A percentile compares a stretch with the other conserved stretches of the same genome.
These are phyloP conservation scores for Lophura nycthemera DNA, from an alignment of 2,113 vertebrate species.

Conservation along the genomic window DNA sequence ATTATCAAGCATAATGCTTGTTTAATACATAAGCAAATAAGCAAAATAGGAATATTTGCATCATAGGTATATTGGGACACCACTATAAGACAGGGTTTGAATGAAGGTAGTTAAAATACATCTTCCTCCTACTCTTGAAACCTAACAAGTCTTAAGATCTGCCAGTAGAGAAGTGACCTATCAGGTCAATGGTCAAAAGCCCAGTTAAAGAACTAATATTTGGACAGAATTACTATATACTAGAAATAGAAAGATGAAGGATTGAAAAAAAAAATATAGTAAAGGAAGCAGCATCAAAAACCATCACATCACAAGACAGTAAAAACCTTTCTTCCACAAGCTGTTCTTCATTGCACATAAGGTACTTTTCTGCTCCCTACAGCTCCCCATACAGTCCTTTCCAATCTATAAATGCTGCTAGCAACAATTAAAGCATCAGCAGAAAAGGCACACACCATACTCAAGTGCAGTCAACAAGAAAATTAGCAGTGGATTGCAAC, in stretches of 20 bases:
- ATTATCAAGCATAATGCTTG: background rate
- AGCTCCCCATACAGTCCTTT: background rate
- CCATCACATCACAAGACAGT: background rate
- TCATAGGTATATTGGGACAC: background rate
- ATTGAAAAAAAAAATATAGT: background rate
- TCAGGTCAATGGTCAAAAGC: background rate
- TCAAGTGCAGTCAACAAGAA: background rate
- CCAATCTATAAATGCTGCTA: background rate
- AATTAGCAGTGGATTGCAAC: background rate
- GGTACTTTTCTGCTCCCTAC: background rate
- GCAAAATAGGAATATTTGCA: background rate
- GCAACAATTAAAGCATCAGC: background rate
- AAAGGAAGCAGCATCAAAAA: background rate
- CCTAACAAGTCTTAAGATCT: background rate
- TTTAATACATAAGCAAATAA: background rate
- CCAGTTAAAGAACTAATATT: background rate
- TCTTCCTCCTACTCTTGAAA: background rate
- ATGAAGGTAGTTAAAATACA: background rate
- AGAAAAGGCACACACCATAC: background rate
- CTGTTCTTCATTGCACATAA: background rate
- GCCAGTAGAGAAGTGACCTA: background rate
- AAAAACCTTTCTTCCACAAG: background rate
- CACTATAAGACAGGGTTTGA: background rate
- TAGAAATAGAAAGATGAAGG: background rate
- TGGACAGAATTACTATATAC: background rate